A percentile compares a stretch with the other conserved stretches of the same genome.
phyloP scores from a whole-genome alignment of 2,888 invertebrate genomes.

The Drosophila sordidula region DNA sequence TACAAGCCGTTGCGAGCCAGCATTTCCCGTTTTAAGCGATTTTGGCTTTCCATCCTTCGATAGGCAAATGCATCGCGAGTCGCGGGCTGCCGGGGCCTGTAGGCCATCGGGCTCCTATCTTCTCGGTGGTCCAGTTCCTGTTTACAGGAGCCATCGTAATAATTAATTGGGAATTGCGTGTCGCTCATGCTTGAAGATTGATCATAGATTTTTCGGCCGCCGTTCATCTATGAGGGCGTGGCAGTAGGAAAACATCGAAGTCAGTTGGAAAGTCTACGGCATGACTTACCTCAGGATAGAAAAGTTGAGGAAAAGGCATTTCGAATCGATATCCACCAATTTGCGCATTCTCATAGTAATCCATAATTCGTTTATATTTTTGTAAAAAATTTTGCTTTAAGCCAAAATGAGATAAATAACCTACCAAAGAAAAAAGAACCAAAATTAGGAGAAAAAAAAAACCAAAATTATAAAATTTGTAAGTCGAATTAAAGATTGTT shows the following conservation, averaged over 20 bases:
- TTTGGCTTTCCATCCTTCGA: neutral
- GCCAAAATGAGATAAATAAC: neutral
- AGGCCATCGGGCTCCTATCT: neutral
- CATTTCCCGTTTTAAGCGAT: constrained; percentile 36
- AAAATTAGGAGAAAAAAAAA: constrained; percentile 4
- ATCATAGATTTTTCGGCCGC: neutral
- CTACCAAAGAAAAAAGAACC: neutral
- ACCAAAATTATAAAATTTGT: constrained; percentile 7
- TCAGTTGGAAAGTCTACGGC: neutral
- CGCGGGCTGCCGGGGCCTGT: neutral
- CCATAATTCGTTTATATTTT: constrained; percentile 4
- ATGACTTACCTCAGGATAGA: constrained; percentile 8
- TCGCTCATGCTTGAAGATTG: neutral
- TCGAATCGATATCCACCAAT: constrained; percentile 3
- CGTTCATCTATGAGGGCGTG: neutral
- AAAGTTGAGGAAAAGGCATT: constrained; percentile 12
- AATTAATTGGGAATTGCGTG: neutral
- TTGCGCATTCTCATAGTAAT: constrained; percentile 16
- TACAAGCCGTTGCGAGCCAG: constrained; percentile 41
- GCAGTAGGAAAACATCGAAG: neutral
- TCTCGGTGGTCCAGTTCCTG: too few species aligned
- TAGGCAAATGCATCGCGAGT: constrained; percentile 2
- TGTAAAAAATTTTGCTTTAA: neutral
- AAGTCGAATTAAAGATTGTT: neutral
- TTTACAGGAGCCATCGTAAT: constrained; percentile 1